Conservation (phyloP, 2,888 invertebrate genomes). For the Pachliopta kotzebuea region DNA sequence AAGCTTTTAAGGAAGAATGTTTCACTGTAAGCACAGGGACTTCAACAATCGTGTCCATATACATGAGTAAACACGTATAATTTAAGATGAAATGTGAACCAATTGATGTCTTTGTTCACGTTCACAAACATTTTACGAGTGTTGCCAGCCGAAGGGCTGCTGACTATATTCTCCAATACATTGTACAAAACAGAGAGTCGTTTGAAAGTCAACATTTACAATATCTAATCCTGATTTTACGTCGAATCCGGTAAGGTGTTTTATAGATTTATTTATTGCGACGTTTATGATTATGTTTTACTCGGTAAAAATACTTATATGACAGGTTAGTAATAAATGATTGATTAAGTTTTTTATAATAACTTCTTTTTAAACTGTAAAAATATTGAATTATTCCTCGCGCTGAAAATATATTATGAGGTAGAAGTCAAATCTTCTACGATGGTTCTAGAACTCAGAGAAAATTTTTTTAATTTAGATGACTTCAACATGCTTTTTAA, state of each 20-base stretch:
- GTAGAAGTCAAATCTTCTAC: too few species aligned
- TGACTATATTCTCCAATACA: slow-evolving; percentile 60
- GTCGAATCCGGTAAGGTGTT: not conserved
- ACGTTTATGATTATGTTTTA: too few species aligned
- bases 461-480: too few species aligned
- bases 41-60: slow-evolving; percentile 38
- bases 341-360: too few species aligned
- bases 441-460: too few species aligned
- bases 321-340: too few species aligned
- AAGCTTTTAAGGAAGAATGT: slow-evolving; percentile 43
- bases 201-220: slow-evolving; percentile 30
- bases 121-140: slow-evolving; percentile 55
- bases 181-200: slow-evolving; percentile 47
- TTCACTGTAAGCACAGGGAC: slow-evolving; percentile 36
- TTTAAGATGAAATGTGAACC: slow-evolving; percentile 76
- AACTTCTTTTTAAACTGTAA: too few species aligned
- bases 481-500: too few species aligned
- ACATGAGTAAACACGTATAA: slow-evolving; percentile 61
- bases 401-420: too few species aligned
- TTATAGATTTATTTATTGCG: not conserved
- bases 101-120: slow-evolving; percentile 76
- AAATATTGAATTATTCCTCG: too few species aligned
- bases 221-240: slow-evolving; percentile 20
- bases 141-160: slow-evolving; percentile 59
- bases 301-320: too few species aligned